These are phyloP conservation scores for Aplysina aerophoba DNA, from an alignment of 37 sponge, comb jelly and placozoan genomes.

Conservation along the genomic window DNA sequence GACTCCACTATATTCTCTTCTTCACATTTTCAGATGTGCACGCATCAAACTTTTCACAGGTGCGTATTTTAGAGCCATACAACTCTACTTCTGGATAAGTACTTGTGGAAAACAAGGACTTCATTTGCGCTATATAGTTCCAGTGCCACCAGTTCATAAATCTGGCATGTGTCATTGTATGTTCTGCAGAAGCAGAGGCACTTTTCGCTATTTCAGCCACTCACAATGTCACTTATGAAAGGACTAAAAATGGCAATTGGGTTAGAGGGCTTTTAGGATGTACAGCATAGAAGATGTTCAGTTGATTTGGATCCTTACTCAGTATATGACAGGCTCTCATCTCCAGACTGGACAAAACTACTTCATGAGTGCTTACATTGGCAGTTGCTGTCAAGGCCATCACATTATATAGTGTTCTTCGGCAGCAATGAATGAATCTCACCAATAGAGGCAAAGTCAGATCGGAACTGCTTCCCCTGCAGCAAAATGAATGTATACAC, in stretches of 20 bases:
- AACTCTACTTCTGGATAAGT: neutral
- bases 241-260: too few relatives aligned
- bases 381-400: conserved; percentile 64
- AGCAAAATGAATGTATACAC: too few relatives aligned
- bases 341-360: conserved; percentile 21
- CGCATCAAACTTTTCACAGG: conserved; percentile 47
- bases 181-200: conserved; percentile 28
- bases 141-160: neutral
- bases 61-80: neutral
- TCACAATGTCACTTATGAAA: neutral
- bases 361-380: neutral
- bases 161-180: neutral
- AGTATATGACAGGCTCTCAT: conserved; percentile 7
- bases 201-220: neutral
- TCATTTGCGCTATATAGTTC: neutral
- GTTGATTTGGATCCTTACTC: too few relatives aligned
- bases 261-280: too few relatives aligned
- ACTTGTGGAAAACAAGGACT: neutral
- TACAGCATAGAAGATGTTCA: too few relatives aligned
- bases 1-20: conserved; percentile 27
- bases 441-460: conserved; percentile 38
- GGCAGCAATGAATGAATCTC: conserved; percentile 42
- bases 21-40: conserved; percentile 28
- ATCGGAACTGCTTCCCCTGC: conserved; percentile 36
- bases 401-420: conserved; percentile 4